Base-by-base conservation (phyloP, 2,797 vertebrate species). In the Cheirogaleus major region DNA sequence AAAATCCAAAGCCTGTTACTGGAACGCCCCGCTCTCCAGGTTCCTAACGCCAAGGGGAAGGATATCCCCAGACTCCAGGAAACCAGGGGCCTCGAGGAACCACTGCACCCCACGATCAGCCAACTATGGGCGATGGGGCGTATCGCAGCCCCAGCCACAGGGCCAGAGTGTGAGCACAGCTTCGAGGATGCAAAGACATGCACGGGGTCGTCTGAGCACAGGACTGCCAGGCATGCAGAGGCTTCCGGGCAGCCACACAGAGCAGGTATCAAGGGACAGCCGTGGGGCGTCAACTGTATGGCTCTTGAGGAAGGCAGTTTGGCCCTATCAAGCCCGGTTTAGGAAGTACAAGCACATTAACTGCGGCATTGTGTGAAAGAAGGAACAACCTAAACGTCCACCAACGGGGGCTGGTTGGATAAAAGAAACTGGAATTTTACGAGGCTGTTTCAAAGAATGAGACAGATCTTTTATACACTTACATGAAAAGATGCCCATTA, bases 241-340 rank as follows among this genome's bases (percentile, higher is more conserved):
- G 67, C 25, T 38, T 84, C 85, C 7, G 35, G 85, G 50, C 2
- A 70, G 45, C 38, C 2, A 3, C 50, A 20, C 4, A 5, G 38
- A 35, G 69, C 48, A n/a, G 43, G 22, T 6, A 50, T 14, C 67
- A 10, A 12, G 83, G 6, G 25, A 61, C 22, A 32, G 52, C 25
- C 17, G 1, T 0, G 1, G 32, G 30, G 25, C 9, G 3, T 23
- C 6, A 17, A n/a, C 3, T 4, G 23, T 1, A 2, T 0, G 7
- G 70, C 52, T 89, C 35, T 72, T 38, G 15, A 57, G 85, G 79
- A 89, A 52, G 38, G 79, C 30, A 8, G 38, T 45, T 13, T 22
- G 92, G 75, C 38, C 27, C 41, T 14, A 2, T 1, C 45, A 22
- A 9, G 30, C 7, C 2, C 61, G 38, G 22, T 14, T 63, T 4